Evolutionary conservation across 2,113 vertebrate genomes (phyloP).

Genomic region (Alethe castanea): DNA sequence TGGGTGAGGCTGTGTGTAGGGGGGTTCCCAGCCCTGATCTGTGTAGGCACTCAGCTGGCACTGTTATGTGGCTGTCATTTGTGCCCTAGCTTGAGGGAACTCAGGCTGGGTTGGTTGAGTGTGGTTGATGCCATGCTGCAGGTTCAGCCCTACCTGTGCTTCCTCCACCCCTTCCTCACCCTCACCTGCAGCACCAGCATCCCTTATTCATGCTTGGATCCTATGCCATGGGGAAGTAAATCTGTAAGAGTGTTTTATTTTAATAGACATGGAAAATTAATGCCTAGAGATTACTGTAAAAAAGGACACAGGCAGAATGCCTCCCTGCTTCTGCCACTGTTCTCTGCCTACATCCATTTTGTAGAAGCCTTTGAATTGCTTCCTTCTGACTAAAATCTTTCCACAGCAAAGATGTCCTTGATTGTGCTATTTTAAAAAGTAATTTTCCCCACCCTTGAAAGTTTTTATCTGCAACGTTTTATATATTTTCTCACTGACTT

Average conservation of each 20-base stretch:
- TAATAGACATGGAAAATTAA: background rate
- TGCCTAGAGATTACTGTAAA: background rate
- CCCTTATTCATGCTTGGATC: background rate
- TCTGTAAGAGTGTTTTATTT: background rate
- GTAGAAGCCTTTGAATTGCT: background rate
- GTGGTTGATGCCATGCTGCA: background rate
- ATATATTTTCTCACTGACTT: conserved; percentile 12
- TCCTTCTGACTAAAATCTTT: background rate
- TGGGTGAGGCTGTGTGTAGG: rapidly evolving
- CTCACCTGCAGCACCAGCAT: background rate
- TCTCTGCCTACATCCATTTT: conserved; percentile 11
- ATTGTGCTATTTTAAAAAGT: conserved; percentile 24
- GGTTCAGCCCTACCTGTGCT: background rate
- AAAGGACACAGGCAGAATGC: background rate
- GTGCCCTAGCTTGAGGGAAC: background rate
- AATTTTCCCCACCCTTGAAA: conserved; percentile 9
- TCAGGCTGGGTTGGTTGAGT: background rate
- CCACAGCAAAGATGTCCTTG: background rate
- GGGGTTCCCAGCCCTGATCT: background rate
- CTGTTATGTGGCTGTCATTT: rapidly evolving
- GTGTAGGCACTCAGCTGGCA: background rate
- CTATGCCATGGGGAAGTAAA: background rate
- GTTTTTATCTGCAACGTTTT: conserved; percentile 27
- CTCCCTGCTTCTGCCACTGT: background rate
- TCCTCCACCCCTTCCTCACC: background rate